Percentiles rank a stretch among this genome's conserved stretches.
Conservation (phyloP, 2,113 vertebrate genomes). For the Vidua chalybeata region DNA sequence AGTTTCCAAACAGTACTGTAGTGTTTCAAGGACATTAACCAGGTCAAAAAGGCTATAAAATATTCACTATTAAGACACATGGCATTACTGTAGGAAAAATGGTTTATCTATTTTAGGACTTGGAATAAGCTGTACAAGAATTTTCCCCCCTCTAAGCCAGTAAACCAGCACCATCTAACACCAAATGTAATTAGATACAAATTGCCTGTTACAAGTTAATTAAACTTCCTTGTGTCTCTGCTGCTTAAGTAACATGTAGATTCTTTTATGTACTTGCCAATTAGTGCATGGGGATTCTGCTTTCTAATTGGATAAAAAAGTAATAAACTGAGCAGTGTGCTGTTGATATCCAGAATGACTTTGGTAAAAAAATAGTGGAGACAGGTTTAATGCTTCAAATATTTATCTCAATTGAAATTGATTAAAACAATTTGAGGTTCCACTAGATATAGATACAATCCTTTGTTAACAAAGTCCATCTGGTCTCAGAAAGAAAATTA, state of each 20-base stretch:
- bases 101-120: conserved; percentile 7
- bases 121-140: conserved; percentile 9
- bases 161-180: conserved; percentile 47
- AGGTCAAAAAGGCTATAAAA: not conserved
- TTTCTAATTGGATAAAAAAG: conserved; percentile 70
- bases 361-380: conserved; percentile 51
- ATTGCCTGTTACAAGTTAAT: conserved; percentile 70
- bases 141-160: not conserved
- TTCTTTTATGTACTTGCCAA: conserved; percentile 68
- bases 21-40: not conserved
- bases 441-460: conserved; percentile 61
- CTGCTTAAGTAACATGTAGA: conserved; percentile 64
- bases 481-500: conserved; percentile 73
- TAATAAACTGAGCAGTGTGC: conserved; percentile 64
- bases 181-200: conserved; percentile 70
- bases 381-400: conserved; percentile 72
- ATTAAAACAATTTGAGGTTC: conserved; percentile 73
- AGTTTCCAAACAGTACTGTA: not conserved
- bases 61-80: not conserved
- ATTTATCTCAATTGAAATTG: conserved; percentile 71
- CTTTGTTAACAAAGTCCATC: conserved; percentile 70
- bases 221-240: conserved; percentile 65
- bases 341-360: conserved; percentile 63
- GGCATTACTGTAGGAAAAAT: not conserved
- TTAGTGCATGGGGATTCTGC: conserved; percentile 62